Evolutionary conservation across 2,797 vertebrate genomes (phyloP), one percentile per base, ranked within the genome.

Genomic region (Helostoma temminkii): DNA sequence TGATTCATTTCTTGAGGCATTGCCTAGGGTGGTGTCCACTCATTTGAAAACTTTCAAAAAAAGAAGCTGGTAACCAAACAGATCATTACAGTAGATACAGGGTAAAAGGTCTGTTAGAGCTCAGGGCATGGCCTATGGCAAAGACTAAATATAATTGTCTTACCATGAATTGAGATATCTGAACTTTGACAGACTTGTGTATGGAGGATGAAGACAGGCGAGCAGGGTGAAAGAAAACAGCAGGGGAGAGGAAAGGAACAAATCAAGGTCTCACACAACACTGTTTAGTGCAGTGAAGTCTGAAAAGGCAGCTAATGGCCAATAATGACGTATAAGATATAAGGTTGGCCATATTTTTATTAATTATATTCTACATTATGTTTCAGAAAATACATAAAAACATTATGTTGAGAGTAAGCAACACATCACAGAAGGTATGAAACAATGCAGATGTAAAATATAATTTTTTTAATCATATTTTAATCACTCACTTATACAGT

Each of bases 61-160:
- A 71, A 49, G 46, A 34, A 46, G 19, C 19, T 57, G 28, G 50
- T 71, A 75, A 81, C 60, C 69, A 83, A 87, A 85, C 45, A 84
- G 64, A 78, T 84, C 70, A 86, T 87, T 84, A 89, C 56, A 56
- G 77, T 80, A 72, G 78, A 81, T 78, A 67, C 24, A 25, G 75
- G 52, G 58, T 82, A 83, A 85, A 86, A 88, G 80, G 86, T 83
- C 73, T 71, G 65, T 53, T 61, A 66, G 63, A 66, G 83, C 87
- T 81, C 66, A 77, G 64, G 85, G 87, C 78, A 86, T 81, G 76
- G 68, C 86, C 87, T 46, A 66, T 79, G 72, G 88, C 84, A 77
- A 79, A 53, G 45, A 78, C 66, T 72, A 47, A 25, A 69, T 72
- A 65, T 82, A 86, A 89, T 82, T 86, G 78, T 80, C 59, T 82